phyloP scores from a whole-genome alignment of 92 coral and sea anemone genomes.

The Palythoa caribaeorum region DNA sequence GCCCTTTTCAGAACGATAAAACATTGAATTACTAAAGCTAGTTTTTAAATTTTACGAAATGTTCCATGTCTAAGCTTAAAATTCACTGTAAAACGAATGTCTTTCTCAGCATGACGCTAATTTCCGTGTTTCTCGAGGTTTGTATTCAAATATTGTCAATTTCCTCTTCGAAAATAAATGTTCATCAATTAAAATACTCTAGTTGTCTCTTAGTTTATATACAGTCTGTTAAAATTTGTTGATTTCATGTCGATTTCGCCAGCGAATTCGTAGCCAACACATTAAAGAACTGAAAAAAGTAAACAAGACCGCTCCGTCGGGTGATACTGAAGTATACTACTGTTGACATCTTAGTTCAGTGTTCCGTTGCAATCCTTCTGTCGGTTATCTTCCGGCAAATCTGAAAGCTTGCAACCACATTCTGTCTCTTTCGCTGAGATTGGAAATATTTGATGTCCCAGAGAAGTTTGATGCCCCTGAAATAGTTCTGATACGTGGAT shows the following conservation, averaged over 20 bases:
- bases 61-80: slow-evolving; percentile 9
- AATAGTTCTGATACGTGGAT: slow-evolving; percentile 84
- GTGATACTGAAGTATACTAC: not conserved
- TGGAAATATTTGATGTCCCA: slow-evolving; percentile 80
- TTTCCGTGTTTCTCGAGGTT: not conserved
- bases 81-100: slow-evolving; percentile 22
- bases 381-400: slow-evolving; percentile 77
- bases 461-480: slow-evolving; percentile 90
- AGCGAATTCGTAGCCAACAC: slow-evolving; percentile 58
- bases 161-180: slow-evolving; percentile 33
- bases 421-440: slow-evolving; percentile 80
- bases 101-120: not conserved
- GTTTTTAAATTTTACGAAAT: not conserved
- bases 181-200: slow-evolving; percentile 35
- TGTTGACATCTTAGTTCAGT: slow-evolving; percentile 23
- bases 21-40: slow-evolving; percentile 12
- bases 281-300: slow-evolving; percentile 1
- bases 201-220: slow-evolving; percentile 1
- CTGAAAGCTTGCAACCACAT: slow-evolving; percentile 89
- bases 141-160: slow-evolving; percentile 17
- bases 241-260: slow-evolving; percentile 72
- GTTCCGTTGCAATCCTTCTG: slow-evolving; percentile 24
- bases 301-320: not conserved
- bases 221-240: slow-evolving; percentile 1
- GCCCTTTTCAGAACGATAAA: not conserved